A percentile compares a stretch with the other conserved stretches of the same genome.
phyloP scores from a whole-genome alignment of 2,797 vertebrate species.

The Sorex maritimensis region DNA sequence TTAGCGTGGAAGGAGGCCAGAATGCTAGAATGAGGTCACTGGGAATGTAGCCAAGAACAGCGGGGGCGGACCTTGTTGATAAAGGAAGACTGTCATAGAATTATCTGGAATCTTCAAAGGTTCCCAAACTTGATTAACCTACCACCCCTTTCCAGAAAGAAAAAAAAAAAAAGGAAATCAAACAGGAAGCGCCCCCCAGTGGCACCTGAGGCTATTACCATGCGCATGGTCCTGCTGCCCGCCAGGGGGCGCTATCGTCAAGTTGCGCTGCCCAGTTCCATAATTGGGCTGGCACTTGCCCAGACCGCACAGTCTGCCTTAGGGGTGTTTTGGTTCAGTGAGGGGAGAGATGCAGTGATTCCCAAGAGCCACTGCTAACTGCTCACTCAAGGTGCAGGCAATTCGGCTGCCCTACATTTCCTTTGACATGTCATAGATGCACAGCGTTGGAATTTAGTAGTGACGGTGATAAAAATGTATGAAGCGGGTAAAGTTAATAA shows the following conservation, averaged over 20 bases:
- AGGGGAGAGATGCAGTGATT: background rate
- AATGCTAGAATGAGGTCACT: accelerated
- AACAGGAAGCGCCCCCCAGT: too few relatives aligned
- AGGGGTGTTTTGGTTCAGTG: background rate
- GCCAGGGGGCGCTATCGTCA: background rate
- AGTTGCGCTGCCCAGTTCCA: too few relatives aligned
- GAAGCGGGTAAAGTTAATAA: background rate
- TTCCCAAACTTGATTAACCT: background rate
- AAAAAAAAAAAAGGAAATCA: too few relatives aligned
- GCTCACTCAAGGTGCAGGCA: too few relatives aligned
- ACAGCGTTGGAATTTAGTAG: background rate
- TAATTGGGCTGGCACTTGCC: too few relatives aligned
- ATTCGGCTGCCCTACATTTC: too few relatives aligned
- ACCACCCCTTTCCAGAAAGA: too few relatives aligned
- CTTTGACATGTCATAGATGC: background rate
- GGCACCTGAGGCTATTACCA: too few relatives aligned
- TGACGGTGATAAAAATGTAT: background rate
- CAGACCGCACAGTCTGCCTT: too few relatives aligned
- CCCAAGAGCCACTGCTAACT: background rate
- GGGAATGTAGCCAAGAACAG: background rate
- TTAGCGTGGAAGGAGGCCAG: background rate
- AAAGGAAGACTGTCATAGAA: background rate
- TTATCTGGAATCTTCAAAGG: background rate
- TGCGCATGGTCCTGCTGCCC: background rate
- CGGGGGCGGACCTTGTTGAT: background rate